Percentiles rank a stretch among this genome's conserved stretches.
Evolutionary conservation across 2,113 vertebrate species (phyloP).

Genomic region (Rhinoderma darwinii): DNA sequence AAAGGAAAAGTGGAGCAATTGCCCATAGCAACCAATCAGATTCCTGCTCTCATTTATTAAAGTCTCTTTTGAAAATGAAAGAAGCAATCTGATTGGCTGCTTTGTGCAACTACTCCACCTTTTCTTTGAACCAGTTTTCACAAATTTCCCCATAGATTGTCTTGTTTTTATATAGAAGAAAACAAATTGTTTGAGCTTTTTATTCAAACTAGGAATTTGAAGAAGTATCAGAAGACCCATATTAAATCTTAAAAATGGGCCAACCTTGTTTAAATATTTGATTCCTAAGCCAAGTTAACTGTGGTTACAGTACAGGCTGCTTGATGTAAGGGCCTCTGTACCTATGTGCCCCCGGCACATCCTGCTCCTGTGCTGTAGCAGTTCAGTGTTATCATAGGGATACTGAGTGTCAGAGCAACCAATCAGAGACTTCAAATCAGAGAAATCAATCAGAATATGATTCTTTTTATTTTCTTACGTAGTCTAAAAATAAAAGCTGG

Average conservation of each 20-base stretch:
- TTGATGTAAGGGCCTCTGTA: too few relatives aligned
- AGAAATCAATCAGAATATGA: not conserved
- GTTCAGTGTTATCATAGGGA: not conserved
- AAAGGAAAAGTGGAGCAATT: too few relatives aligned
- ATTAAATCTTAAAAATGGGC: not conserved
- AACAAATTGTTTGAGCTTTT: not conserved
- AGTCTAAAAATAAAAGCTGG: not conserved
- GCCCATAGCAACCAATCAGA: too few relatives aligned
- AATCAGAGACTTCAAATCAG: not conserved
- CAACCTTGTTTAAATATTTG: not conserved
- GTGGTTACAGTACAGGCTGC: not conserved
- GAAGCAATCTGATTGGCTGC: too few relatives aligned
- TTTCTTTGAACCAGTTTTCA: too few relatives aligned
- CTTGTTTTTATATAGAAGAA: conserved; percentile 9
- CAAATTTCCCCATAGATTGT: too few relatives aligned
- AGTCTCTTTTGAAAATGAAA: too few relatives aligned
- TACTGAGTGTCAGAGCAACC: not conserved
- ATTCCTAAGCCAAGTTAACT: not conserved
- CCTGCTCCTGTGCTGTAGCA: not conserved
- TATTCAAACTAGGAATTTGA: not conserved
- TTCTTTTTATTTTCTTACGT: not conserved
- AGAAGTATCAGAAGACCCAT: not conserved
- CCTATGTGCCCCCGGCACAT: not conserved
- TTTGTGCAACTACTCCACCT: too few relatives aligned
- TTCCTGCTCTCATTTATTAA: too few relatives aligned